These are phyloP conservation scores for Drosophila pullipes DNA, from an alignment of 2,888 invertebrate species.

Conservation along the genomic window DNA sequence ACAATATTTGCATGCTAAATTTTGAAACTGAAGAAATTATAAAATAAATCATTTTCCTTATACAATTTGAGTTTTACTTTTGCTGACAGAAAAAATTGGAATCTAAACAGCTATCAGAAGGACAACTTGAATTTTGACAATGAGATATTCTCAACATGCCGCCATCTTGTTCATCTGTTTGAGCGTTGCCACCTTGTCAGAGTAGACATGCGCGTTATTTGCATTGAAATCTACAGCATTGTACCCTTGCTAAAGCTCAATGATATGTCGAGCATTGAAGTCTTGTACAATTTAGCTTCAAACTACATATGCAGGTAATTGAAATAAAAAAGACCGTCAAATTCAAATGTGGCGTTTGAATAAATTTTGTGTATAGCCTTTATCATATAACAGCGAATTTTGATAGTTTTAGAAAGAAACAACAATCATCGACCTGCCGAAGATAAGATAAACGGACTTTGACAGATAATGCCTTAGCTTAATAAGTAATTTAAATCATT, in stretches of 20 bases:
- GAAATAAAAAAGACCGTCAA: background rate
- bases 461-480: background rate
- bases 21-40: slow-evolving; percentile 23
- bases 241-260: slow-evolving; percentile 4
- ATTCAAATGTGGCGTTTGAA: background rate
- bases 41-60: slow-evolving; percentile 47
- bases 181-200: slow-evolving; percentile 25
- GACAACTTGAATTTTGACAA: background rate
- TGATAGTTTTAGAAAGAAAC: background rate
- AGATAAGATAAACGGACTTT: background rate
- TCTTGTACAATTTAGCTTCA: slow-evolving; percentile 4
- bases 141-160: background rate
- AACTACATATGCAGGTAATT: background rate
- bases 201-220: background rate
- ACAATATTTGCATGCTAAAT: slow-evolving; percentile 24
- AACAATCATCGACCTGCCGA: background rate
- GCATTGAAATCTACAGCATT: background rate
- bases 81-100: background rate
- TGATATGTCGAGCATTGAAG: slow-evolving; percentile 6
- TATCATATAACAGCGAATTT: background rate
- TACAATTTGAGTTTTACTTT: background rate
- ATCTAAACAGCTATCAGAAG: background rate
- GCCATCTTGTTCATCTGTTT: background rate
- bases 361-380: background rate
- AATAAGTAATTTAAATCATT: background rate